Evolutionary conservation across 2,888 invertebrate species (phyloP).

Genomic region (Spatulosminthurus flaviceps): DNA sequence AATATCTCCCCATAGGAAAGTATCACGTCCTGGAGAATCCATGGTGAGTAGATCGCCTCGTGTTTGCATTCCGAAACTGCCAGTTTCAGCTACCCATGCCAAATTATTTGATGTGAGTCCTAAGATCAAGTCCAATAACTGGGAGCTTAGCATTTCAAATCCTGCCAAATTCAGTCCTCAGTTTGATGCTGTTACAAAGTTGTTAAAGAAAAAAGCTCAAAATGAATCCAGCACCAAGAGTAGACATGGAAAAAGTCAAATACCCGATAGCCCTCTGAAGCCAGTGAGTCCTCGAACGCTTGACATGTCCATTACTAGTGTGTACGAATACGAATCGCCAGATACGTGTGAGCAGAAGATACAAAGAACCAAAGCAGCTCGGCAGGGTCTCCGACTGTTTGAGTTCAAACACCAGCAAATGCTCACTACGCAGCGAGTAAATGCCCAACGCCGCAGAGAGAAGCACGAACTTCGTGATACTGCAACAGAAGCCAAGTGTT

Average conservation of each 20-base stretch:
- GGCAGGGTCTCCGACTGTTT: conserved; percentile 24
- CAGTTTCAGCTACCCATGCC: not conserved
- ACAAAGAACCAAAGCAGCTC: not conserved
- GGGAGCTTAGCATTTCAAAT: conserved; percentile 5
- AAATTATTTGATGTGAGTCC: not conserved
- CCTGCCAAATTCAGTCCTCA: conserved; percentile 29
- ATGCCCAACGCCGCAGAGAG: conserved; percentile 1
- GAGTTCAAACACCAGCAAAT: conserved; percentile 33
- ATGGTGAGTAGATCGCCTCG: not conserved
- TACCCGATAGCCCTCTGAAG: not conserved
- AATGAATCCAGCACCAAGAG: not conserved
- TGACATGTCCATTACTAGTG: conserved; percentile 40
- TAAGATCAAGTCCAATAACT: not conserved
- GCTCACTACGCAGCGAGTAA: conserved; percentile 22
- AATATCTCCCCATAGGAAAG: not conserved
- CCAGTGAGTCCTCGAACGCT: conserved; percentile 3
- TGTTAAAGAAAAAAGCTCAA: conserved; percentile 3
- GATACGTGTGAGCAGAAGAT: conserved; percentile 19
- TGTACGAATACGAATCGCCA: conserved; percentile 42
- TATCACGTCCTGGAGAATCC: not conserved
- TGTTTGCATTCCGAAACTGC: not conserved
- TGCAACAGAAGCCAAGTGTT: not conserved
- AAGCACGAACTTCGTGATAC: not conserved
- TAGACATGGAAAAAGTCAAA: not conserved
- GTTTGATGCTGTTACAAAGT: conserved; percentile 30